phyloP scores from a whole-genome alignment of 2,888 invertebrate genomes.

The Dryadula phaetusa region DNA sequence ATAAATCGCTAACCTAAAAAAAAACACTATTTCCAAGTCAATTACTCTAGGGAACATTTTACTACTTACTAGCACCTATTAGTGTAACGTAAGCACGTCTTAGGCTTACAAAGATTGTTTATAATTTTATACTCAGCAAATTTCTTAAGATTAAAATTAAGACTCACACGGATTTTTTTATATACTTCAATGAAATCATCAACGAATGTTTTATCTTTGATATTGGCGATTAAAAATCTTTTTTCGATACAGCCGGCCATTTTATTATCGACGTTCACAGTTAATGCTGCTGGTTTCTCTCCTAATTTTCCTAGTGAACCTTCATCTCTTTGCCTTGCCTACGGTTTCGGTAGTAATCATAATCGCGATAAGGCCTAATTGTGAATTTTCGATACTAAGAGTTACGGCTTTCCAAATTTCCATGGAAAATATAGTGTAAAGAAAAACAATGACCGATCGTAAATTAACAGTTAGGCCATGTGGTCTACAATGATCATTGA shows the following conservation, averaged over 20 bases:
- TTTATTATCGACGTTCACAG: conserved; percentile 22
- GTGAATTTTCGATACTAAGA: conserved; percentile 33
- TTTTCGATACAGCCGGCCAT: conserved; percentile 26
- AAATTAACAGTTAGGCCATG: conserved; percentile 42
- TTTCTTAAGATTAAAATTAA: conserved; percentile 78
- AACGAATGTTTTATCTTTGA: conserved; percentile 32
- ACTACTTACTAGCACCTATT: conserved; percentile 84
- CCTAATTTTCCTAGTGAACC: conserved; percentile 33
- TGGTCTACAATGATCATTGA: conserved; percentile 73
- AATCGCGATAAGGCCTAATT: conserved; percentile 43
- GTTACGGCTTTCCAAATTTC: conserved; percentile 17
- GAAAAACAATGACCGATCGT: conserved; percentile 28
- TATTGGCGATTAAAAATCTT: conserved; percentile 38
- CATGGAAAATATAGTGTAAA: conserved; percentile 23
- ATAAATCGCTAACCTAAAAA: conserved; percentile 65
- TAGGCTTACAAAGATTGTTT: conserved; percentile 79
- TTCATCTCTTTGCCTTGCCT: conserved; percentile 37
- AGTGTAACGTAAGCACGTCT: conserved; percentile 73
- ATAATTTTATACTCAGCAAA: conserved; percentile 82
- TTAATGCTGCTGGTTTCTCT: conserved; percentile 55
- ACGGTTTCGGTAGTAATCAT: conserved; percentile 29
- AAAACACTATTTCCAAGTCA: conserved; percentile 90
- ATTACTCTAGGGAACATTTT: conserved; percentile 93
- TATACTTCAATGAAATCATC: conserved; percentile 44
- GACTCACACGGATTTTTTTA: conserved; percentile 50